Evolutionary conservation across 1,140 invertebrate genomes (phyloP), one percentile per base, ranked within the genome.

Genomic region (Pseudomyrmex pallidus): DNA sequence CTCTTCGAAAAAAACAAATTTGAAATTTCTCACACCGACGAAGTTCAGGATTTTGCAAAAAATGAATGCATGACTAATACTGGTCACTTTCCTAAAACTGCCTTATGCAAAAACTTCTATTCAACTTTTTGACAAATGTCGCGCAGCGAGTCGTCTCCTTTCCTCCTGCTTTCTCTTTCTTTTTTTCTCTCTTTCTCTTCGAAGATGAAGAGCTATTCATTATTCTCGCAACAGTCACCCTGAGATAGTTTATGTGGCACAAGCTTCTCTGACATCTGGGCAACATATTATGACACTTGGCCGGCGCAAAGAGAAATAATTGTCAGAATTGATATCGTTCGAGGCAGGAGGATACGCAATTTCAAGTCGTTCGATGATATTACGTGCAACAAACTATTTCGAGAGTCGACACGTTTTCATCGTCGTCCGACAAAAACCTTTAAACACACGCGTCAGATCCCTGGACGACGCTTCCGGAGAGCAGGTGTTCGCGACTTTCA

Each of bases 221-320:
- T 90, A 91, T 35, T 90, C 87, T 86, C 85, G 83, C 88, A 85
- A 89, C 85, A 83, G 70, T 87, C 84, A 35, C 74, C 70, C 74
- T 48, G 74, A 89, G 90, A 85, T 35, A 35, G 35, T 35, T 35
- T 35, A 35, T 35, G 35, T 35, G 5, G 1, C 35, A 35, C 5
- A 7, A 91, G 90, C 64, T 80, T 83, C 80, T 90, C 70, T 44
- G n/a, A 67, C 35, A 57, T 17, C 46, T 50, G 2, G 62, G 15
- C 48, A 48, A 35, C 22, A 9, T 56, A 5, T 13, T 5, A 10
- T 48, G 15, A 74, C 35, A 48, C 10, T 44, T 25, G 10, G 54
- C 20, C 20, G 15, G 5, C 46, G 13, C 35, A 1, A 5, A 50
- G 12, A 67, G 64, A 61, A 61, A 50, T 13, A 25, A 46, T 12